Base-by-base conservation (phyloP, 2,113 vertebrate genomes). In the Atlantisia rogersi region DNA sequence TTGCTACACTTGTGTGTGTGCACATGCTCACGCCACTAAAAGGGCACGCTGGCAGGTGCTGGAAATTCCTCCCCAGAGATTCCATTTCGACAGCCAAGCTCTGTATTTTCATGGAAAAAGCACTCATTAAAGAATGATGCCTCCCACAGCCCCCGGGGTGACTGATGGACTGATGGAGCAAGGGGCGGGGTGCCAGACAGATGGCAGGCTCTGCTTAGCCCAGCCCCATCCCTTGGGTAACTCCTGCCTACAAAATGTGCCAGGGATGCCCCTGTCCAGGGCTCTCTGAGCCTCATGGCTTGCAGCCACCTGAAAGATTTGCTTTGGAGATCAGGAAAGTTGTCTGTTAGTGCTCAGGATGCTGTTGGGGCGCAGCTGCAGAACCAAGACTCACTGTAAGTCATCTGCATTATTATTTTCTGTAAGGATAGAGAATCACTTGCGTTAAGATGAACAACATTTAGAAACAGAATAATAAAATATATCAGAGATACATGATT, bases 401-500 rank as follows among this genome's bases (percentile, higher is more conserved):
- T 46, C 50, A 76, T 35, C 55, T 56, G 22, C 37, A 55, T n/a
- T 52, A 83, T 42, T 60, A n/a, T 62, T 75, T 92, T 60, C 90
- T 84, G 50, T 17, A 81, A 62, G 52, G 64, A 29, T 64, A 56
- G 39, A 46, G 76, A 88, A 93, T 60, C 32, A 20, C 78, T 70
- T 88, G 29, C 58, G 32, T 52, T 65, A 50, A 88, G 62, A 70
- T 82, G 78, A 95, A 55, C 25, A 18, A 37, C 40, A 52, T 56
- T 82, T 62, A 76, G 86, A 96, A 96, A 95, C 90, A 85, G 91
- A 92, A 85, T 5, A 76, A 69, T 68, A 84, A 93, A 96, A 92
- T n/a, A 50, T 6, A 86, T 71, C 69, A 76, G 77, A 94, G 86
- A 53, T 94, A 94, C 86, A 88, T 32, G 53, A 84, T 94, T 79